These are phyloP conservation scores for Enteromius fasciolatus DNA, from an alignment of 2,797 vertebrate species.

Conservation along the genomic window DNA sequence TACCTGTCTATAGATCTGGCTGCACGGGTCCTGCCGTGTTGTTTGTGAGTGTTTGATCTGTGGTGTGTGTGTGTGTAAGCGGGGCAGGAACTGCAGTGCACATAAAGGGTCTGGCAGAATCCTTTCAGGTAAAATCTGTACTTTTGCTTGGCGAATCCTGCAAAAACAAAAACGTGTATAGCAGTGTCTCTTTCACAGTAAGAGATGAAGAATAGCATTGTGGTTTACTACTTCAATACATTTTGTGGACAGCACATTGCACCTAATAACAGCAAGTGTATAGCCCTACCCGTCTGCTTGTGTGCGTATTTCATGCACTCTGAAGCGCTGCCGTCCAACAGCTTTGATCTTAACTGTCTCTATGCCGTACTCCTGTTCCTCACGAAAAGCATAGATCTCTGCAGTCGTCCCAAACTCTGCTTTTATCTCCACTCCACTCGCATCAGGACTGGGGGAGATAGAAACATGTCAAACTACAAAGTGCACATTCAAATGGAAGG, in stretches of 20 bases:
- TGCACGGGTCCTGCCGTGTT: conserved; percentile 76
- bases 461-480: background rate
- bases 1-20: conserved; percentile 90
- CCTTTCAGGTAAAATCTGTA: conserved; percentile 94
- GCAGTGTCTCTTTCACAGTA: background rate
- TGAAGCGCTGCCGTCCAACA: conserved; percentile 94
- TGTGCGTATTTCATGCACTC: conserved; percentile 93
- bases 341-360: conserved; percentile 99
- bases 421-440: conserved; percentile 63
- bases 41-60: conserved; percentile 73
- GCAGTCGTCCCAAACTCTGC: conserved; percentile 94
- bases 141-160: conserved; percentile 94
- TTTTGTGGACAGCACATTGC: background rate
- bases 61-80: conserved; percentile 77
- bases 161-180: conserved; percentile 23
- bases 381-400: conserved; percentile 96
- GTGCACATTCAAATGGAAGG: background rate
- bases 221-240: background rate
- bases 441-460: conserved; percentile 46
- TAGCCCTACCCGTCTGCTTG: conserved; percentile 93
- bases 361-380: conserved; percentile 95
- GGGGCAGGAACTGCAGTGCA: conserved; percentile 86
- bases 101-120: conserved; percentile 90
- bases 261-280: background rate
- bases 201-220: background rate